Evolutionary conservation across 2,888 invertebrate genomes (phyloP), one percentile per base, ranked within the genome.

Genomic region (Seladonia tumulorum): DNA sequence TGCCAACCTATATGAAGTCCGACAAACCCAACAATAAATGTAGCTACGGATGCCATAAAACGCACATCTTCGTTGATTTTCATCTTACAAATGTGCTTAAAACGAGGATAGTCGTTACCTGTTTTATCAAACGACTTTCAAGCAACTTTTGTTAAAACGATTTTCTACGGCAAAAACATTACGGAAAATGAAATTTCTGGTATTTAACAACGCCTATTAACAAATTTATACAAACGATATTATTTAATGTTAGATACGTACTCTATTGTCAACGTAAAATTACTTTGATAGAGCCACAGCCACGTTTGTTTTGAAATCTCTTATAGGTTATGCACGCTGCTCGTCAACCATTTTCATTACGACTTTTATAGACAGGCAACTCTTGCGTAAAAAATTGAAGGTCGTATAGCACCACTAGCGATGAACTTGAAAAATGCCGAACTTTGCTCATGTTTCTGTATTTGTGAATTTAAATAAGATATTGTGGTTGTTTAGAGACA

Each of bases 1-100:
- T 78, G 85, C 91, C 89, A 88, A 71, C 83, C 84, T 2, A 71
- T 14, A 5, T 82, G 84, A 25, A 74, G 0, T 8, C 53, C 63
- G 0, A 57, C 4, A 42, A 84, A 47, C 5, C 45, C 18, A 47
- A 45, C 0, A 16, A 63, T 0, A 16, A 14, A 42, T n/a, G n/a
- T 1, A 39, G 0, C 5, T 10, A 1, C 7, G 16, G 14, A 25
- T 22, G 22, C 1, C 18, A 5, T 8, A 22, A 5, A 0, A n/a
- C 4, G 7, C 73, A 73, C 68, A 35, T 29, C 47, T 18, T 2
- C 25, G 16, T 4, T 18, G 49, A 5, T 0, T 63, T 60, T 42
- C 42, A 7, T 1, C 60, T 75, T 25, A 14, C 2, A 35, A 35
- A 14, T 14, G 3, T 16, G 14, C 0, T 35, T 10, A 29, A 49